Evolutionary conservation across 2,888 invertebrate species (phyloP).

Genomic region (Gibbula magus): DNA sequence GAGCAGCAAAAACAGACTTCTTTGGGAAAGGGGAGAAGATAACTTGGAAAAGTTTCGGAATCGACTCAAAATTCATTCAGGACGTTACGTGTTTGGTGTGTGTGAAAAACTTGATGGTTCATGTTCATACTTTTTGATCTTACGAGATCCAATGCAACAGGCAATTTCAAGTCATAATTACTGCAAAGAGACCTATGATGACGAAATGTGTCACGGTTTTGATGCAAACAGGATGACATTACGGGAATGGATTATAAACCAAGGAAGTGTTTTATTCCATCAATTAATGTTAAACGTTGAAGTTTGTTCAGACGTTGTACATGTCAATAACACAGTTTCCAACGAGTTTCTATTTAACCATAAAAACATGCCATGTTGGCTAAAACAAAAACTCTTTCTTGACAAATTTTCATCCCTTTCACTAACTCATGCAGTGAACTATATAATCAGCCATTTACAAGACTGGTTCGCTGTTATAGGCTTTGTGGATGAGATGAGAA

Average conservation of each 20-base stretch:
- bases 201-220: conserved; percentile 39
- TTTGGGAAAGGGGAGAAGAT: conserved; percentile 24
- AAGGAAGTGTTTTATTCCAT: conserved; percentile 40
- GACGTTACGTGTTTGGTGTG: conserved; percentile 32
- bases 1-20: conserved; percentile 11
- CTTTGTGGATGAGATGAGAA: conserved; percentile 27
- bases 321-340: neutral
- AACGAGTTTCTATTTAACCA: neutral
- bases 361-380: conserved; percentile 41
- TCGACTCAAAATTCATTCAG: conserved; percentile 27
- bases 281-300: conserved; percentile 36
- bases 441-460: conserved; percentile 39
- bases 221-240: conserved; percentile 36
- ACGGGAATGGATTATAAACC: conserved; percentile 31
- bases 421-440: conserved; percentile 28
- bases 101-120: conserved; percentile 26
- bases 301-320: conserved; percentile 27
- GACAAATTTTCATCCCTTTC: conserved; percentile 12
- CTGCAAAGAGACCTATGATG: conserved; percentile 36
- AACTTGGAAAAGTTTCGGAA: conserved; percentile 1
- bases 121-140: conserved; percentile 36
- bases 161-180: conserved; percentile 41
- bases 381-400: conserved; percentile 34
- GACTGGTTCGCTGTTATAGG: conserved; percentile 44
- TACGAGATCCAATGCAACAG: conserved; percentile 41